Conservation (phyloP, 1,140 invertebrate genomes). For the Myzus persicae region DNA sequence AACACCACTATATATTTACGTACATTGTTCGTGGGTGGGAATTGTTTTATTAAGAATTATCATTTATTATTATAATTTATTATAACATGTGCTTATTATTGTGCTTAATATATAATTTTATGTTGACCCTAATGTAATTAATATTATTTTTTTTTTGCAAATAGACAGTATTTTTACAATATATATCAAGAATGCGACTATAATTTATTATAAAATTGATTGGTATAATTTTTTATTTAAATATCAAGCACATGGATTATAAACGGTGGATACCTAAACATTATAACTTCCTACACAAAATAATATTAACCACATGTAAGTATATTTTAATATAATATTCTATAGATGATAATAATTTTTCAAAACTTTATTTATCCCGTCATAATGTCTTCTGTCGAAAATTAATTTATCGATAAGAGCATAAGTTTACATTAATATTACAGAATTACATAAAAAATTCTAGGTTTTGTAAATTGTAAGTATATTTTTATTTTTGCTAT, state of each 20-base stretch:
- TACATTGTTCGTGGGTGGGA: background rate
- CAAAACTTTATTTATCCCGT: background rate
- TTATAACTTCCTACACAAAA: background rate
- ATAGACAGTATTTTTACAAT: background rate
- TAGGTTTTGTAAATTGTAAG: background rate
- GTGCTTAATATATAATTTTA: background rate
- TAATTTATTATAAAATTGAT: conserved; percentile 1
- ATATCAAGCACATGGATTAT: background rate
- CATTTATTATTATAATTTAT: background rate
- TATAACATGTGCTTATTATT: background rate
- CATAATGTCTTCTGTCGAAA: background rate
- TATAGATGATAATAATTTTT: no score
- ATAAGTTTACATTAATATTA: background rate
- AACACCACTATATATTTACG: background rate
- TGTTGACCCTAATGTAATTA: no score
- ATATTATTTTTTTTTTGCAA: background rate
- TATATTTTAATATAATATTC: background rate
- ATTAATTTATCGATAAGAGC: background rate
- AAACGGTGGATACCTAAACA: no score
- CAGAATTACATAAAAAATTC: background rate
- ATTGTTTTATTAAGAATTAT: background rate
- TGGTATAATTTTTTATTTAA: background rate
- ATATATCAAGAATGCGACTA: background rate
- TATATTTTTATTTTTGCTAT: background rate
- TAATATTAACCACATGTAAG: background rate